Conservation (phyloP, 2,113 vertebrate genomes). For the Tetrao urogallus region DNA sequence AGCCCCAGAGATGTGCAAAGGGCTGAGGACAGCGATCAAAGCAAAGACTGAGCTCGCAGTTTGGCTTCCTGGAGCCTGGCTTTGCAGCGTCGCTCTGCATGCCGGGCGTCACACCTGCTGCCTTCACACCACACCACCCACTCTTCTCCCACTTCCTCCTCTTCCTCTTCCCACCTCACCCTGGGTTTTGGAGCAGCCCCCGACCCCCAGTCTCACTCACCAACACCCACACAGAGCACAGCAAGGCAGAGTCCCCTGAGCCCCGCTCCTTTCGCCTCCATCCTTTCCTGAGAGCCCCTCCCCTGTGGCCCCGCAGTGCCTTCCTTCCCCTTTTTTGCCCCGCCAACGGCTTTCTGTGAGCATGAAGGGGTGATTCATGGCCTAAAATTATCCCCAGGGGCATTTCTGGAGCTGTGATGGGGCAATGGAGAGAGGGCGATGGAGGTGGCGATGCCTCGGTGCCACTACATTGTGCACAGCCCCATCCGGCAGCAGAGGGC, state of each 20-base stretch:
- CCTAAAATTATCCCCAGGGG: rapidly evolving
- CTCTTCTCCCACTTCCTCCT: not conserved
- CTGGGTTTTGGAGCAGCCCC: not conserved
- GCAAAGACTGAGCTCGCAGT: not conserved
- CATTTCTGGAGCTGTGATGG: too few relatives aligned
- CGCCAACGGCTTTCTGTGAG: not conserved
- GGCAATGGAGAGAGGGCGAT: rapidly evolving
- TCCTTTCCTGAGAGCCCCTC: not conserved
- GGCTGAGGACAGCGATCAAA: rapidly evolving
- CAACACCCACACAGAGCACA: not conserved
- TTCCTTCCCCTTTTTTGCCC: conserved; percentile 44
- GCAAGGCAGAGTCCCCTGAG: not conserved
- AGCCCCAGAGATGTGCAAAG: not conserved
- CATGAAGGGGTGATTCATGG: not conserved
- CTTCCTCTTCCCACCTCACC: not conserved
- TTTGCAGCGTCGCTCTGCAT: rapidly evolving
- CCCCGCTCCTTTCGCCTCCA: not conserved
- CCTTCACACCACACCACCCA: not conserved
- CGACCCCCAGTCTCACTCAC: not conserved
- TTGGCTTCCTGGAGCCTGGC: not conserved
- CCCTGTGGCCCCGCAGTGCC: rapidly evolving
- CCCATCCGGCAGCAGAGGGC: too few relatives aligned
- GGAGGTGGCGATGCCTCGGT: rapidly evolving
- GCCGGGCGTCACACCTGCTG: rapidly evolving
- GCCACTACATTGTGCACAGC: not conserved